Percentiles rank a stretch among this genome's conserved stretches.
Conservation (phyloP, 1,140 invertebrate genomes). For the Aphaenogaster rudis region DNA sequence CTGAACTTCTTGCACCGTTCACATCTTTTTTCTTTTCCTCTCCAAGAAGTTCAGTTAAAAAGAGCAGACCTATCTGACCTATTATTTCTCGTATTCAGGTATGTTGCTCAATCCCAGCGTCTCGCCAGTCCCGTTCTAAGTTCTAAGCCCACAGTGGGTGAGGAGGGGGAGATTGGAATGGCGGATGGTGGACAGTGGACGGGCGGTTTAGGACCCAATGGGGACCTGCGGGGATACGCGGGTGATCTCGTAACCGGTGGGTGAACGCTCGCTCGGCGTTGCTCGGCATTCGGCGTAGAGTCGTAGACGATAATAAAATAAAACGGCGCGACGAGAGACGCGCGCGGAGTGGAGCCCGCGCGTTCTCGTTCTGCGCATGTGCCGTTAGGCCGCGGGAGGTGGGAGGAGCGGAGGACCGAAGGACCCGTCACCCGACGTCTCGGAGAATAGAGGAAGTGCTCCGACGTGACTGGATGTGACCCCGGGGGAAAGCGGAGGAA, state of each 20-base stretch:
- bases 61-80: too few relatives aligned
- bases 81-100: too few relatives aligned
- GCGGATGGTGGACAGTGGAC: neutral
- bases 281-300: neutral
- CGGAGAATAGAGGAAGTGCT: conserved; percentile 15
- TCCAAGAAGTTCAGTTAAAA: too few relatives aligned
- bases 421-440: conserved; percentile 1
- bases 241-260: neutral
- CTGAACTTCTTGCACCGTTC: too few relatives aligned
- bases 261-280: neutral
- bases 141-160: too few relatives aligned
- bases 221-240: neutral
- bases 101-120: too few relatives aligned
- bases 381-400: neutral
- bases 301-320: neutral
- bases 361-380: neutral
- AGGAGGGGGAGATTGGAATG: too few relatives aligned
- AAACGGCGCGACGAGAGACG: neutral
- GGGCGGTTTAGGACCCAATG: neutral
- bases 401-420: conserved; percentile 32
- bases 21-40: too few relatives aligned
- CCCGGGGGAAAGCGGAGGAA: neutral
- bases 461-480: neutral
- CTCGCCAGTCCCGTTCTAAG: neutral
- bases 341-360: neutral